These are phyloP conservation scores for Vidua chalybeata DNA, from an alignment of 2,113 vertebrate genomes.

Conservation along the genomic window DNA sequence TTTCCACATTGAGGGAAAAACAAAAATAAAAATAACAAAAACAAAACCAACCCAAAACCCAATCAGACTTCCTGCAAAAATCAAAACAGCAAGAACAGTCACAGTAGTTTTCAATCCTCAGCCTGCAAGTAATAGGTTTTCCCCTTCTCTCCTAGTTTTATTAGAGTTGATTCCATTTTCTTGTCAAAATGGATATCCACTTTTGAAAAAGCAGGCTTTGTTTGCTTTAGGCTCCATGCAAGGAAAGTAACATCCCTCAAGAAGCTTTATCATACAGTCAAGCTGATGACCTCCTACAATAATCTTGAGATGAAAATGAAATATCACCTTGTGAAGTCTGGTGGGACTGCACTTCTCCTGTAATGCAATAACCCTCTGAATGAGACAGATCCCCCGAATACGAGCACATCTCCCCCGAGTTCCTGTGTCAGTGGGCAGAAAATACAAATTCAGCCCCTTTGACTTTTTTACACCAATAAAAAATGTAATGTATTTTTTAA, in stretches of 20 bases:
- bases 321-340: slow-evolving; percentile 2
- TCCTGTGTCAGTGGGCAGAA: neutral
- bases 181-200: slow-evolving; percentile 36
- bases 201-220: slow-evolving; percentile 30
- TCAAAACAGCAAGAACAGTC: slow-evolving; percentile 28
- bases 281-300: neutral
- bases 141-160: slow-evolving; percentile 8
- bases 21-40: neutral
- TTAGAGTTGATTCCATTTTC: slow-evolving; percentile 53
- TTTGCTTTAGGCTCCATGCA: slow-evolving; percentile 17
- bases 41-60: neutral
- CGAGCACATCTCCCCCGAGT: neutral
- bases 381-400: neutral
- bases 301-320: slow-evolving; percentile 10
- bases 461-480: neutral
- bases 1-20: neutral
- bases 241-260: neutral
- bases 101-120: slow-evolving; percentile 33
- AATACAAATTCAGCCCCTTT: neutral
- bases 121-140: slow-evolving; percentile 26
- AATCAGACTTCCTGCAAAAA: neutral
- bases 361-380: neutral
- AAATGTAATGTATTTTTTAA: neutral
- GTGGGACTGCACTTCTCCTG: neutral
- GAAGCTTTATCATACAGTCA: neutral